Evolutionary conservation across 2,888 invertebrate species (phyloP).

Genomic region (Chelonus formosanus): DNA sequence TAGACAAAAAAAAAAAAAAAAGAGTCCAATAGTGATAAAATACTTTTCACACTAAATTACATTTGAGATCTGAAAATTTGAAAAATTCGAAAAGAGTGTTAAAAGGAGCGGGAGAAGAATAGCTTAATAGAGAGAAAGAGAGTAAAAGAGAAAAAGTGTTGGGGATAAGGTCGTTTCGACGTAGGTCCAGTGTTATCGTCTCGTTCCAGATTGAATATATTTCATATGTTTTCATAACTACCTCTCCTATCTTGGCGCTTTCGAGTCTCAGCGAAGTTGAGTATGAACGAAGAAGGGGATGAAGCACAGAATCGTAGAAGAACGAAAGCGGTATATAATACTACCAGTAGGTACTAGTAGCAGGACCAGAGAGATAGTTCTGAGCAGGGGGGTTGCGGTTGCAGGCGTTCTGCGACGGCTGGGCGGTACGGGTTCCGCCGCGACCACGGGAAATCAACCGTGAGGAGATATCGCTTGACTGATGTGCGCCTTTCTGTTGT

Average conservation of each 20-base stretch:
- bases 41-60: no score
- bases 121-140: not conserved
- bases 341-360: conserved; percentile 23
- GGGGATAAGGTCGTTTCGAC: conserved; percentile 7
- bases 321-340: conserved; percentile 4
- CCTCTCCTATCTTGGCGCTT: conserved; percentile 33
- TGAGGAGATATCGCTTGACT: conserved; percentile 66
- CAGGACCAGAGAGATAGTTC: conserved; percentile 30
- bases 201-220: conserved; percentile 64
- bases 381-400: conserved; percentile 30
- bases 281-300: conserved; percentile 17
- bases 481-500: conserved; percentile 66
- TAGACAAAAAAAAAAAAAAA: no score
- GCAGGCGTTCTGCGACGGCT: conserved; percentile 41
- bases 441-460: conserved; percentile 67
- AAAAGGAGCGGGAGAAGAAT: conserved; percentile 9
- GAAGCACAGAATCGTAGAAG: conserved; percentile 26
- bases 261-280: conserved; percentile 19
- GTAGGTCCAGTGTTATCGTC: conserved; percentile 50
- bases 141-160: conserved; percentile 12
- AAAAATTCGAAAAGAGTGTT: not conserved
- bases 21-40: no score
- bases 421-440: conserved; percentile 47
- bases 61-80: no score
- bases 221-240: conserved; percentile 65